phyloP scores from a whole-genome alignment of 2,113 vertebrate species.

The Phocoena phocoena region DNA sequence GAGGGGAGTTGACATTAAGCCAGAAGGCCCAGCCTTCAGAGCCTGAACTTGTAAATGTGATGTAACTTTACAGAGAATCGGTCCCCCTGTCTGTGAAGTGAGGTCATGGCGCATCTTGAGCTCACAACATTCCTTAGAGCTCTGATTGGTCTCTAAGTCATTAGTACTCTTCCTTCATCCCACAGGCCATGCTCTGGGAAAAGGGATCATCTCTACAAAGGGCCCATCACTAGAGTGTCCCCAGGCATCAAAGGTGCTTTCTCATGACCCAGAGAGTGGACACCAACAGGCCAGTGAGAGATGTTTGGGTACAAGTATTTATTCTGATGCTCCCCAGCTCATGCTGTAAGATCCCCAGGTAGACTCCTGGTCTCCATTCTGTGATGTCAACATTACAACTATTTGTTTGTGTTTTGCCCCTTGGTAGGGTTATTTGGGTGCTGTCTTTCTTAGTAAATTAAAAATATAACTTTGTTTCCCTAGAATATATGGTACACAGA shows the following conservation, averaged over 20 bases:
- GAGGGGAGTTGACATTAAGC: neutral
- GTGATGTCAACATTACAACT: neutral
- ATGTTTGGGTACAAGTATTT: neutral
- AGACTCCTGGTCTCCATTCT: neutral
- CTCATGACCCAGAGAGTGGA: no score
- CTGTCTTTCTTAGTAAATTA: neutral
- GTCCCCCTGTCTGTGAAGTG: no score
- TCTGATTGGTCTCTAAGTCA: no score
- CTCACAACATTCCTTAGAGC: rapidly evolving
- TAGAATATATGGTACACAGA: no score
- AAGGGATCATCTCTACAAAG: rapidly evolving
- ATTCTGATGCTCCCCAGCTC: rapidly evolving
- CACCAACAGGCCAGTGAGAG: no score
- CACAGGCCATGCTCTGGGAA: neutral
- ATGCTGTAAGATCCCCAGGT: rapidly evolving
- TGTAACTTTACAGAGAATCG: rapidly evolving
- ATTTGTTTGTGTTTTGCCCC: neutral
- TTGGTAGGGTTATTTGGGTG: neutral
- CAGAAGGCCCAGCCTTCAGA: neutral
- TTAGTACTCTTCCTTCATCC: neutral
- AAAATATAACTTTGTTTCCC: neutral
- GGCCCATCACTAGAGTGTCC: no score
- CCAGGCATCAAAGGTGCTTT: neutral
- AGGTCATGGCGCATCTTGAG: no score
- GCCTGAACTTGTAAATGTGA: rapidly evolving